These are phyloP conservation scores for Monopis laevigella DNA, from an alignment of 2,888 invertebrate genomes.

Conservation along the genomic window DNA sequence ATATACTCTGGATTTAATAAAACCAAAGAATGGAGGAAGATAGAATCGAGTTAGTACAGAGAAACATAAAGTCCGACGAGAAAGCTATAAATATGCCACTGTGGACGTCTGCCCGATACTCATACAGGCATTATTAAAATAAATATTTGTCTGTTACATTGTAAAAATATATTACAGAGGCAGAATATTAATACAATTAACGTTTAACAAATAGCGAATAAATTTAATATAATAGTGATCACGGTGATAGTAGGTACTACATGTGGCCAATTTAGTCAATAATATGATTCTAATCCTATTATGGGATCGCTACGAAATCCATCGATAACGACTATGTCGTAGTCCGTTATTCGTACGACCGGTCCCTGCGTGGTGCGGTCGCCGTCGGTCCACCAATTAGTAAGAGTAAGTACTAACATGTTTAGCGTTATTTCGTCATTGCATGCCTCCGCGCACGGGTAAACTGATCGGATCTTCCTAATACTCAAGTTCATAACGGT, in stretches of 20 bases:
- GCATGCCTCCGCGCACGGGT: conserved; percentile 22
- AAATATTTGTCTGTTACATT: no score
- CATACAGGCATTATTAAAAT: conserved; percentile 18
- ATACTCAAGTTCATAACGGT: conserved; percentile 34
- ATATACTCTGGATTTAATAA: conserved; percentile 26
- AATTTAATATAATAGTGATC: conserved; percentile 9
- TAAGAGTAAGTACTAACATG: conserved; percentile 41
- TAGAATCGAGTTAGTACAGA: conserved; percentile 26
- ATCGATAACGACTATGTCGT: conserved; percentile 43
- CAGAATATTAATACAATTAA: not conserved
- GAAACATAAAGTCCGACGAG: conserved; percentile 36
- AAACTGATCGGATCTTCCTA: conserved; percentile 28
- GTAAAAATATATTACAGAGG: no score
- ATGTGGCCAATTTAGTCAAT: conserved; percentile 9
- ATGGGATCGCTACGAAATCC: conserved; percentile 10
- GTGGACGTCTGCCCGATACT: conserved; percentile 33
- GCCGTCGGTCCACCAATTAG: conserved; percentile 42
- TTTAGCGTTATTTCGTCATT: conserved; percentile 43
- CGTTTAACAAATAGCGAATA: conserved; percentile 7
- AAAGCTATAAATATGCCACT: conserved; percentile 41
- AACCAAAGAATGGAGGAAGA: conserved; percentile 31
- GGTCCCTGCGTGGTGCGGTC: conserved; percentile 21
- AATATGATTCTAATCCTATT: conserved; percentile 11
- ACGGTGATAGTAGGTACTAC: conserved; percentile 4
- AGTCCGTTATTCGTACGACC: conserved; percentile 36